Base-by-base conservation (phyloP, 23 tunicate species). In the Corella eumyota region DNA sequence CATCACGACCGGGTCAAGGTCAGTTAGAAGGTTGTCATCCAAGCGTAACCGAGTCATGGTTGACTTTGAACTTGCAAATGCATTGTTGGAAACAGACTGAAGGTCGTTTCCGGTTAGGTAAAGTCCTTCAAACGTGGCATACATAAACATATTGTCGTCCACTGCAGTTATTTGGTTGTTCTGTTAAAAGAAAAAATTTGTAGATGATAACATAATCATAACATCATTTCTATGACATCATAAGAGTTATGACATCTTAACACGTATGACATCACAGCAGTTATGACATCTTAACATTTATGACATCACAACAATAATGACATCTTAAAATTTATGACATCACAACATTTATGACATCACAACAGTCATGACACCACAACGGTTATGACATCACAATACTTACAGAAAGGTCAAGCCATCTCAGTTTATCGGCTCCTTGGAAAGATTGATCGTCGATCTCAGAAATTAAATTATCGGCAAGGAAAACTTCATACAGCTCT, bases 71-170 rank as follows among this genome's bases (percentile, higher is more conserved):
- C 52, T 27, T 2, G 34, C 15, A 38, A 79, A 62, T 0, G 87
- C 72, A 31, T 62, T 27, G 2, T 36, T 44, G 22, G 77, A 63
- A 6, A 79, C 30, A 11, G 62, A 34, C 20, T 31, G 32, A 47
- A 79, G 29, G 0, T 27, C 48, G 60, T 79, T 79, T 52, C 56
- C 49, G 4, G 77, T 64, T 60, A 79, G 50, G 63, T 79, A 62
- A 3, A 79, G 32, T 9, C 62, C 55, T 34, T 15, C 45, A 19
- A 79, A 34, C 28, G 25, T 46, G 26, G 36, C 22, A 3, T 46
- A 7, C 24, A 32, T 13, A 70, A 79, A 79, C 63, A 55, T 64
- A 22, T 1, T 38, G 36, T 36, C 65, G 35, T 37, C 36, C 0
- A 65, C 72, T 32, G 34, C 7, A 3, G 56, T 1, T 22, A 74